phyloP scores from a whole-genome alignment of 1,140 invertebrate genomes.

The Sinella curviseta region DNA sequence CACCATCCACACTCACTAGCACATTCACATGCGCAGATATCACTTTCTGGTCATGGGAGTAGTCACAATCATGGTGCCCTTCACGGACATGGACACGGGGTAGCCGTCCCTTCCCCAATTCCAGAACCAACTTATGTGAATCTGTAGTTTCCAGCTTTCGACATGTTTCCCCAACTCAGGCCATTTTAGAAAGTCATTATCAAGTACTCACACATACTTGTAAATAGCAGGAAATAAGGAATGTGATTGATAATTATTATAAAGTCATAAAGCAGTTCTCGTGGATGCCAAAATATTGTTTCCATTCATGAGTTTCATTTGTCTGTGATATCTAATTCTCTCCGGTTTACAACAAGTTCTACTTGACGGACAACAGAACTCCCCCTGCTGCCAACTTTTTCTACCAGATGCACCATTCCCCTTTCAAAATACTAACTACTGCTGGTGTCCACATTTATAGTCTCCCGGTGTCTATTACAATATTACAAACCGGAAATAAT shows the following conservation, averaged over 20 bases:
- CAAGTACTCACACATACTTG: too few species aligned
- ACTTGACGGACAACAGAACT: not conserved
- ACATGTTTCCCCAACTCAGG: not conserved
- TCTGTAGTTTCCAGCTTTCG: conserved; percentile 67
- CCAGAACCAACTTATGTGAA: conserved; percentile 88
- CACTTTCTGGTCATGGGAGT: conserved; percentile 8
- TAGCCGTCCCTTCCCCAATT: conserved; percentile 70
- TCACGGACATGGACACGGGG: conserved; percentile 55
- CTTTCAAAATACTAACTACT: too few species aligned
- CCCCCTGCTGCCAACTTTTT: not conserved
- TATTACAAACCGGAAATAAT: too few species aligned
- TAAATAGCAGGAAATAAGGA: too few species aligned
- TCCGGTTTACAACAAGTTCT: too few species aligned
- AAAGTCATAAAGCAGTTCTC: not conserved
- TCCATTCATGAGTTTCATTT: conserved; percentile 18
- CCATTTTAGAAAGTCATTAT: conserved; percentile 2
- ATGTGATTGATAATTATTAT: not conserved
- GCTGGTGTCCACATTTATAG: too few species aligned
- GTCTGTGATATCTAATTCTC: not conserved
- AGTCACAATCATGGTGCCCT: conserved; percentile 59
- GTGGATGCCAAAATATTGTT: conserved; percentile 18
- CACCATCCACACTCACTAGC: conserved; percentile 39
- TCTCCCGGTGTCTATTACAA: too few species aligned
- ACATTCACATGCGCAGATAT: conserved; percentile 25
- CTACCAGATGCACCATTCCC: too few species aligned